phyloP scores from a whole-genome alignment of 2,113 vertebrate genomes.

The Panurus biarmicus region DNA sequence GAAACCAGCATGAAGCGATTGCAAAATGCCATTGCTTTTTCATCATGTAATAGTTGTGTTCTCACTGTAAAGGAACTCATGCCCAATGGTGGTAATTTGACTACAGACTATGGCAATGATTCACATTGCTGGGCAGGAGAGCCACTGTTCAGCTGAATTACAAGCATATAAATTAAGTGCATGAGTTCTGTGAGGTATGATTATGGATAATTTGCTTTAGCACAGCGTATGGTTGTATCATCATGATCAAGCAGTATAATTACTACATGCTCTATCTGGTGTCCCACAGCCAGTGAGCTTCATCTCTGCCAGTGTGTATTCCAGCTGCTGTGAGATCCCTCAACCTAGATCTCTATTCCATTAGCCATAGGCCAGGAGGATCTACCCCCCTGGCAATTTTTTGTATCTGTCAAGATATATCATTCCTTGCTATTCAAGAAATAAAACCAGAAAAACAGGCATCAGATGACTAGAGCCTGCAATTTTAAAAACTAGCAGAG shows the following conservation, averaged over 20 bases:
- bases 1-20: not conserved
- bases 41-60: not conserved
- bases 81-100: not conserved
- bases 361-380: not conserved
- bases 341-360: not conserved
- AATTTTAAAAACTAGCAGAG: not conserved
- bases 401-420: not conserved
- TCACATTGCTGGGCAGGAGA: not conserved
- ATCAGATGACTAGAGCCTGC: not conserved
- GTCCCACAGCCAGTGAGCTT: not conserved
- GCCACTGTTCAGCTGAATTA: not conserved
- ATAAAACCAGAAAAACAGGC: not conserved
- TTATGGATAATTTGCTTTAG: not conserved
- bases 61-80: not conserved
- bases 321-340: not conserved
- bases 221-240: not conserved
- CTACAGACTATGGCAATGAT: not conserved
- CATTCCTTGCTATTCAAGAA: not conserved
- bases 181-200: not conserved
- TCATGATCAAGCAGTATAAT: not conserved
- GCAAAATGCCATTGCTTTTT: not conserved
- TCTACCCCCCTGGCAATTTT: not conserved
- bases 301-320: not conserved
- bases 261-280: not conserved
- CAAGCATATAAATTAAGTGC: not conserved